phyloP scores from a whole-genome alignment of 2,113 vertebrate genomes.

The Carassius auratus region DNA sequence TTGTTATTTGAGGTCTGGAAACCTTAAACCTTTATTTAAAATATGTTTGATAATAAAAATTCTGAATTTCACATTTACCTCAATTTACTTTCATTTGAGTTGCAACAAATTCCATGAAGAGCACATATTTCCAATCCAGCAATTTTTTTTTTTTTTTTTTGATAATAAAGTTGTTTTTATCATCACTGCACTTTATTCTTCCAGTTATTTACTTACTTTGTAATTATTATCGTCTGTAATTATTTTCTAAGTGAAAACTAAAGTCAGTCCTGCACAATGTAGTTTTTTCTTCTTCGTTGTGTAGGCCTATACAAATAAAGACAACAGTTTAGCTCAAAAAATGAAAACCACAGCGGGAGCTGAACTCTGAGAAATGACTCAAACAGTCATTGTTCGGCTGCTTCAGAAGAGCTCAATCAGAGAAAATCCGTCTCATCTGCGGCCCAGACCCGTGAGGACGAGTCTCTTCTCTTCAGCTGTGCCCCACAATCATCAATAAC shows the following conservation, averaged over 20 bases:
- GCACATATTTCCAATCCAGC: too few species aligned
- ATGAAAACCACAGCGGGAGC: not conserved
- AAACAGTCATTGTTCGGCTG: not conserved
- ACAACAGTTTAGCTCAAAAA: not conserved
- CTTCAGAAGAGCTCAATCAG: slow-evolving; percentile 49
- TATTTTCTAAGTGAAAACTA: too few species aligned
- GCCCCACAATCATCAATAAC: slow-evolving; percentile 58
- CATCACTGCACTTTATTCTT: too few species aligned
- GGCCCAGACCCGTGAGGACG: slow-evolving; percentile 41
- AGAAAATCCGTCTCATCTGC: slow-evolving; percentile 61
- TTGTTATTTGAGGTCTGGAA: not conserved
- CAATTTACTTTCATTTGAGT: too few species aligned
- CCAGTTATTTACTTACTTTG: not conserved
- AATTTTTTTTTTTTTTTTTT: too few species aligned
- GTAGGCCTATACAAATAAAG: not conserved
- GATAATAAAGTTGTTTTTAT: too few species aligned
- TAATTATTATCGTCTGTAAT: not conserved
- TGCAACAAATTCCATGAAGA: too few species aligned
- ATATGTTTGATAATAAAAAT: too few species aligned
- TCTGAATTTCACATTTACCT: not conserved
- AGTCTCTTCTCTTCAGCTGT: slow-evolving; percentile 51
- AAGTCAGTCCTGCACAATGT: not conserved
- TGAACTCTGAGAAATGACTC: not conserved
- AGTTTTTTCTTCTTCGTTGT: not conserved
- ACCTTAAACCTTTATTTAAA: not conserved